Evolutionary conservation across 1,140 invertebrate species (phyloP).

Genomic region (Ctenoplectra terminalis): DNA sequence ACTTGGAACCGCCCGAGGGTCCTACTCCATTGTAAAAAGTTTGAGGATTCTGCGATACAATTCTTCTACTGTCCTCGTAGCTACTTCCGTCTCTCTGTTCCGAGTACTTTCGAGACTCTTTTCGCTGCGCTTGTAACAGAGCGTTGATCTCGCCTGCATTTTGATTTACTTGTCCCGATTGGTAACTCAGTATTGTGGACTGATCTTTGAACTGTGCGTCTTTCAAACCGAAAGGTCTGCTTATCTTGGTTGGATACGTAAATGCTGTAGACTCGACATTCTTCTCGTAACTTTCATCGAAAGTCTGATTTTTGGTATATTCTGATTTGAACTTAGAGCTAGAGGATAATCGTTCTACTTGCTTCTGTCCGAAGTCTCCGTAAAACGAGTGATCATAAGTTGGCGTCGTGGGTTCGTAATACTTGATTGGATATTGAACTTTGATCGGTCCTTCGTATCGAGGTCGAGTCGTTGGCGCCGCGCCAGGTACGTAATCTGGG

Average conservation of each 20-base stretch:
- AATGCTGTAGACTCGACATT: slow-evolving; percentile 5
- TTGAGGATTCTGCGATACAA: not conserved
- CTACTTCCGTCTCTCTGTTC: not conserved
- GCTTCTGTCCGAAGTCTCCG: slow-evolving; percentile 1
- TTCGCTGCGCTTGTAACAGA: slow-evolving; percentile 25
- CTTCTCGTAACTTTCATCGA: not conserved
- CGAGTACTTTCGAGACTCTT: not conserved
- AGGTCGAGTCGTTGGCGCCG: slow-evolving; percentile 11
- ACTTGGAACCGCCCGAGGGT: not conserved
- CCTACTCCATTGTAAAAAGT: not conserved
- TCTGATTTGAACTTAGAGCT: not conserved
- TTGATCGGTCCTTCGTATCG: slow-evolving; percentile 36
- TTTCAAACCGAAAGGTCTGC: slow-evolving; percentile 22
- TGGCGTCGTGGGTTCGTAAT: slow-evolving; percentile 16
- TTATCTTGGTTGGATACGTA: slow-evolving; percentile 14
- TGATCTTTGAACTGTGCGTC: slow-evolving; percentile 23
- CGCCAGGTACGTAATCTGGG: slow-evolving; percentile 68
- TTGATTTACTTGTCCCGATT: slow-evolving; percentile 9
- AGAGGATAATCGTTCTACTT: slow-evolving; percentile 12
- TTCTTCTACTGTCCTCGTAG: not conserved
- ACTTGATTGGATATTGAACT: slow-evolving; percentile 17
- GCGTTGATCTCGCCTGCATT: slow-evolving; percentile 54
- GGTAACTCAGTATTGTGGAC: not conserved
- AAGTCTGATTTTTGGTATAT: not conserved
- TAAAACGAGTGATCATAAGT: not conserved